These are phyloP conservation scores for Pseudorhombus dupliciocellatus DNA, from an alignment of 2,113 vertebrate species.

Conservation along the genomic window DNA sequence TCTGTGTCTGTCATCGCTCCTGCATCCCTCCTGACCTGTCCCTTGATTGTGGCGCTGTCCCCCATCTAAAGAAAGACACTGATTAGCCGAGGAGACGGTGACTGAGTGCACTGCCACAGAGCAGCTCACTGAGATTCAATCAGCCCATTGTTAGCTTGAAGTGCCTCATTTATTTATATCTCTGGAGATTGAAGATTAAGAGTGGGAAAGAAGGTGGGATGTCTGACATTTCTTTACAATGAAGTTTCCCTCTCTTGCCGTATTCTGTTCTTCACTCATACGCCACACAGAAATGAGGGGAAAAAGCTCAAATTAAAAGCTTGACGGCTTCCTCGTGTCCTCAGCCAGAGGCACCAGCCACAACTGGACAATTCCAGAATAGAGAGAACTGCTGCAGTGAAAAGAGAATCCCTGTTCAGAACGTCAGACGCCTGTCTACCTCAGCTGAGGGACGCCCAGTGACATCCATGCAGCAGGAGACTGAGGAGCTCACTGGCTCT, in stretches of 20 bases:
- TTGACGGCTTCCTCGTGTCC: not conserved
- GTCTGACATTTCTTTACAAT: slow-evolving; percentile 9
- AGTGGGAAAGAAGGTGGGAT: not conserved
- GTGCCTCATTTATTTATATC: slow-evolving; percentile 24
- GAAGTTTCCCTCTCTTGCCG: not conserved
- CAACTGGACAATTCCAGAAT: slow-evolving; percentile 17
- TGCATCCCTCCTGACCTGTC: slow-evolving; percentile 16
- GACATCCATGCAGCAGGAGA: not conserved
- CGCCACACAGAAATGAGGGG: slow-evolving; percentile 37
- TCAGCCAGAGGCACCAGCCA: not conserved
- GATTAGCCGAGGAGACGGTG: slow-evolving; percentile 25
- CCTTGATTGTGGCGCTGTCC: slow-evolving; percentile 8
- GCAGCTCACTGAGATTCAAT: slow-evolving; percentile 21
- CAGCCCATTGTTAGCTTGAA: slow-evolving; percentile 32
- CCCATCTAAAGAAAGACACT: slow-evolving; percentile 24
- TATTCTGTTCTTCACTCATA: not conserved
- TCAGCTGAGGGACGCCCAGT: slow-evolving; percentile 15
- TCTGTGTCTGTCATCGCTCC: slow-evolving; percentile 34
- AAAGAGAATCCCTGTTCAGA: slow-evolving; percentile 7
- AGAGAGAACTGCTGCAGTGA: slow-evolving; percentile 9
- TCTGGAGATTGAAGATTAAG: slow-evolving; percentile 23
- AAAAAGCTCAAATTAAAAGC: slow-evolving; percentile 16
- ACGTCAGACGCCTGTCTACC: slow-evolving; percentile 12
- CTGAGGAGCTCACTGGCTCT: not conserved
- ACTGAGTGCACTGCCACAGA: slow-evolving; percentile 27